phyloP scores from a whole-genome alignment of 2,888 invertebrate genomes.

The Apodemia duryi region DNA sequence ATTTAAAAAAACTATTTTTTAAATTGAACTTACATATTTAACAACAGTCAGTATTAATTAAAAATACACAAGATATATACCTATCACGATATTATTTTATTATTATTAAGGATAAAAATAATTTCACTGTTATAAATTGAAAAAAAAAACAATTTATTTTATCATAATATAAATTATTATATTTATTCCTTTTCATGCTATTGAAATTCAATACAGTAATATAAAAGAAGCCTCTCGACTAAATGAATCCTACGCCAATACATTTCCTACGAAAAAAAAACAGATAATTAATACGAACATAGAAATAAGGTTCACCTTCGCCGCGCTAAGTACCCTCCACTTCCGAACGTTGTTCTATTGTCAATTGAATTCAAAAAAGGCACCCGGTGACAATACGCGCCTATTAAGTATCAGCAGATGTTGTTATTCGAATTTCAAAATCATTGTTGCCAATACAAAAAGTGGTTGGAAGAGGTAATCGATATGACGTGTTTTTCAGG shows the following conservation, averaged over 20 bases:
- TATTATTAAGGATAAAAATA: too few relatives aligned
- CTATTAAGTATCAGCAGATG: conserved; percentile 70
- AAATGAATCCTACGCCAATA: background rate
- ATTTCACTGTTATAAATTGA: too few relatives aligned
- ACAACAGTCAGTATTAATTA: too few relatives aligned
- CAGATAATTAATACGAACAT: conserved; percentile 24
- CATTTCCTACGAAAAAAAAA: conserved; percentile 18
- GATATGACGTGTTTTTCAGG: conserved; percentile 32
- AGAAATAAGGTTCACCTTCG: conserved; percentile 32
- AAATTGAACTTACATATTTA: too few relatives aligned
- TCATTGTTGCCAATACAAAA: conserved; percentile 48
- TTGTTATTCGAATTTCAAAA: conserved; percentile 56
- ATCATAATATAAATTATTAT: too few relatives aligned
- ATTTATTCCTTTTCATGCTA: background rate
- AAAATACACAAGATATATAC: too few relatives aligned
- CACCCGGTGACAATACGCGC: conserved; percentile 47
- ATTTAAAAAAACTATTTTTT: too few relatives aligned
- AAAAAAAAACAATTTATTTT: too few relatives aligned
- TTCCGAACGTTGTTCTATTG: conserved; percentile 39
- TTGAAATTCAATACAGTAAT: conserved; percentile 9
- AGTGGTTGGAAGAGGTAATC: conserved; percentile 49
- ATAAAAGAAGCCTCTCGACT: conserved; percentile 1
- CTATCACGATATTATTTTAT: too few relatives aligned
- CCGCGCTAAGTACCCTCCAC: conserved; percentile 39
- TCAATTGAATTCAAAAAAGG: conserved; percentile 42